These are phyloP conservation scores for Plagodis pulveraria DNA, from an alignment of 2,888 invertebrate species.

Conservation along the genomic window DNA sequence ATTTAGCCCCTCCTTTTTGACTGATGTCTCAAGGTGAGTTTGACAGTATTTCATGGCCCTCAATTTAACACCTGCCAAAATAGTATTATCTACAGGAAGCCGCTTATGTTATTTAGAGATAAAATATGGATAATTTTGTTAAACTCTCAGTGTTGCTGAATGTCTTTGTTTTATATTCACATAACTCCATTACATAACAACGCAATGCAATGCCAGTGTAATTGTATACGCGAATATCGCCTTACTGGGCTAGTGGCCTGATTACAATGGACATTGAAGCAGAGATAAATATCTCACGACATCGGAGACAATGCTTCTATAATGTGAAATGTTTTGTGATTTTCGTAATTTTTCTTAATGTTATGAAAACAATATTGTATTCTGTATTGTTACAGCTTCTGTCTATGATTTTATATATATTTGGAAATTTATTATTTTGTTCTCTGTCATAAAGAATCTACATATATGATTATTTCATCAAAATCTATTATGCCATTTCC, in stretches of 20 bases:
- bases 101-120: not conserved
- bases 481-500: no score
- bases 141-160: not conserved
- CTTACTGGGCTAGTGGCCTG: constrained; percentile 21
- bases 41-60: no score
- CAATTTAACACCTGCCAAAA: no score
- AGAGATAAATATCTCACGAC: constrained; percentile 26
- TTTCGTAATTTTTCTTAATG: constrained; percentile 4
- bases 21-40: no score
- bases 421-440: not conserved
- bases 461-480: no score
- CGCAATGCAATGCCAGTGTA: constrained; percentile 17
- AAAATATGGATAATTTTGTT: not conserved
- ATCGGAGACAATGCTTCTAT: constrained; percentile 22
- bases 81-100: no score
- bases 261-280: constrained; percentile 26
- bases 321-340: constrained; percentile 28
- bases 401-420: not conserved
- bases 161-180: constrained; percentile 6
- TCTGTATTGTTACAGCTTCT: not conserved
- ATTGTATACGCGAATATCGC: constrained; percentile 13
- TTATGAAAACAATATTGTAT: constrained; percentile 6
- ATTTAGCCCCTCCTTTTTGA: no score
- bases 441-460: no score
- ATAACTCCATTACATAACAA: constrained; percentile 16